Percentiles rank a stretch among this genome's conserved stretches.
These are phyloP conservation scores for Ladona fulva DNA, from an alignment of 1,140 invertebrate species.

Conservation along the genomic window DNA sequence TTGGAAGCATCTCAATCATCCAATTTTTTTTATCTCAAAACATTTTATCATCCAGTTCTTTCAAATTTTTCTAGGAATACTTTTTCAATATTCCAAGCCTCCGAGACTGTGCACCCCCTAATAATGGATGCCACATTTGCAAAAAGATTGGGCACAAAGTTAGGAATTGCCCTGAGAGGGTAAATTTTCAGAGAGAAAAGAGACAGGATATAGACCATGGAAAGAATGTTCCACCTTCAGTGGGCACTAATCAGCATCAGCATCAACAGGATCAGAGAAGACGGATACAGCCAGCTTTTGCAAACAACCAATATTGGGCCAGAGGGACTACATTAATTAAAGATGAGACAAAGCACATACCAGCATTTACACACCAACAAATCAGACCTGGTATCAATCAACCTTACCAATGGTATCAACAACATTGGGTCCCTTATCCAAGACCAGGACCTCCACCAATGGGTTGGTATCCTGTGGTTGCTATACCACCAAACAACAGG, in stretches of 20 bases:
- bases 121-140: constrained; percentile 47
- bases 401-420: too few species aligned
- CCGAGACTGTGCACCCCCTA: constrained; percentile 43
- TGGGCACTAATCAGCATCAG: neutral
- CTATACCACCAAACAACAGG: too few species aligned
- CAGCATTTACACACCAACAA: too few species aligned
- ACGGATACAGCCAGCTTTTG: neutral
- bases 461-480: too few species aligned
- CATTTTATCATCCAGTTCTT: neutral
- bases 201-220: neutral
- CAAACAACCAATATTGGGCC: neutral
- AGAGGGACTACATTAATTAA: too few species aligned
- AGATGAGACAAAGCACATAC: too few species aligned
- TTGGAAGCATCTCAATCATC: too few species aligned
- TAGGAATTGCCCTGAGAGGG: constrained; percentile 38
- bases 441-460: too few species aligned
- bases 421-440: too few species aligned
- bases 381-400: too few species aligned
- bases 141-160: constrained; percentile 50
- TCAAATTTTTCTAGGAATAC: constrained; percentile 33
- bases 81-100: constrained; percentile 39
- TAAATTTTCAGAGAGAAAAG: neutral
- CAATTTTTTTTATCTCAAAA: too few species aligned
- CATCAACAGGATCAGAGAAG: neutral
- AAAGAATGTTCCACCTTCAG: neutral